Conservation (phyloP, 2,113 vertebrate genomes). For the Barbus barbus region DNA sequence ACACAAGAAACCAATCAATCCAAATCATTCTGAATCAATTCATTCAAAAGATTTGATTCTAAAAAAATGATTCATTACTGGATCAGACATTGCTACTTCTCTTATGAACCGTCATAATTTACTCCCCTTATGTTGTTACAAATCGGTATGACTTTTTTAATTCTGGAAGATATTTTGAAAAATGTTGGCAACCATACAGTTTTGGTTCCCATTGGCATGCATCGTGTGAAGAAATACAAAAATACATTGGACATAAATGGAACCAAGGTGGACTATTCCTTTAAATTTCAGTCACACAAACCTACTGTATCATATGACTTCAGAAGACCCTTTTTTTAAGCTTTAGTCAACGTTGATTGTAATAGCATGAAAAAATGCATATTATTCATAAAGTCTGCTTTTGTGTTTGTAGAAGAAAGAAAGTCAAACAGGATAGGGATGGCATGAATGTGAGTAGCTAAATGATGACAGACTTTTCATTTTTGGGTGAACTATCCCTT, state of each 20-base stretch:
- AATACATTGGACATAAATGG: too few relatives aligned
- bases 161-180: too few relatives aligned
- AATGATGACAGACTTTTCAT: conserved; percentile 14
- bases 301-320: background rate
- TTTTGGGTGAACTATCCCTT: conserved; percentile 11
- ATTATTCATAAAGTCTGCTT: conserved; percentile 5
- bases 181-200: too few relatives aligned
- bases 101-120: background rate
- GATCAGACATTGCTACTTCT: background rate
- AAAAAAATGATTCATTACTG: background rate
- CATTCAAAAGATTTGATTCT: too few relatives aligned
- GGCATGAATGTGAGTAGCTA: background rate
- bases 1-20: too few relatives aligned
- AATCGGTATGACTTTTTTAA: too few relatives aligned
- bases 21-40: too few relatives aligned
- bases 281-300: background rate
- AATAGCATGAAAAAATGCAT: background rate
- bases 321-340: too few relatives aligned
- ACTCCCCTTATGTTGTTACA: too few relatives aligned
- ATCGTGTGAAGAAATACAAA: too few relatives aligned
- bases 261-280: too few relatives aligned
- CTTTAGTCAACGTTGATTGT: background rate
- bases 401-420: background rate
- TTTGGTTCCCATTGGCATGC: too few relatives aligned
- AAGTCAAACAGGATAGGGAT: background rate